Conservation (phyloP, 1,140 invertebrate genomes). For the Bombyx mori region DNA sequence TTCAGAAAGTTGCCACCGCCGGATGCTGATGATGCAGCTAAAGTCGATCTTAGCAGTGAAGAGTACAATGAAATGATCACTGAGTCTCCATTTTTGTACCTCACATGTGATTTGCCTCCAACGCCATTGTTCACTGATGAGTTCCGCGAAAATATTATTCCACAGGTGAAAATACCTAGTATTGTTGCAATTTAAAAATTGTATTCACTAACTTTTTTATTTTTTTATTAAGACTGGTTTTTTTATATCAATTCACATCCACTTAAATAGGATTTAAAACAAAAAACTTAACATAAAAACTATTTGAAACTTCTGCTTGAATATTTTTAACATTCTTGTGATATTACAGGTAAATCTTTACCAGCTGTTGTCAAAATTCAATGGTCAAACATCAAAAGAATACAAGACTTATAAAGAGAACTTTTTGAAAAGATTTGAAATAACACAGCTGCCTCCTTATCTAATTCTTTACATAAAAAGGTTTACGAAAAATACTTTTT, state of each 20-base stretch:
- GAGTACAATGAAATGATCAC: constrained; percentile 92
- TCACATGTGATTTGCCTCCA: constrained; percentile 97
- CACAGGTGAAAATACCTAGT: constrained; percentile 77
- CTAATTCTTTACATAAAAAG: constrained; percentile 97
- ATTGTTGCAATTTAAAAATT: no score
- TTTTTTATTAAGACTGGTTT: no score
- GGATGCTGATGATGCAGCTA: constrained; percentile 91
- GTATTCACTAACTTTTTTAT: no score
- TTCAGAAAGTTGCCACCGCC: constrained; percentile 91
- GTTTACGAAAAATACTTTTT: constrained; percentile 99
- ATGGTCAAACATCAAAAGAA: constrained; percentile 95
- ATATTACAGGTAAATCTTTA: constrained; percentile 90
- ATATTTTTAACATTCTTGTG: neutral
- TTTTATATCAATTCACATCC: no score
- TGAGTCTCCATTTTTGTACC: constrained; percentile 93
- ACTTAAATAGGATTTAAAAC: no score
- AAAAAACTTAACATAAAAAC: no score
- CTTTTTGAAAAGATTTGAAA: constrained; percentile 97
- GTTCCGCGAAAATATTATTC: constrained; percentile 98
- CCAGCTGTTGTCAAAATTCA: constrained; percentile 95
- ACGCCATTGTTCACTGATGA: constrained; percentile 98
- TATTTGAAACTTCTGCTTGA: no score
- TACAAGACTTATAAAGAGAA: constrained; percentile 99
- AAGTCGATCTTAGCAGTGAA: constrained; percentile 82
- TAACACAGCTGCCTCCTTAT: constrained; percentile 95